phyloP scores from a whole-genome alignment of 2,888 invertebrate genomes.

The Pinctada fucata region DNA sequence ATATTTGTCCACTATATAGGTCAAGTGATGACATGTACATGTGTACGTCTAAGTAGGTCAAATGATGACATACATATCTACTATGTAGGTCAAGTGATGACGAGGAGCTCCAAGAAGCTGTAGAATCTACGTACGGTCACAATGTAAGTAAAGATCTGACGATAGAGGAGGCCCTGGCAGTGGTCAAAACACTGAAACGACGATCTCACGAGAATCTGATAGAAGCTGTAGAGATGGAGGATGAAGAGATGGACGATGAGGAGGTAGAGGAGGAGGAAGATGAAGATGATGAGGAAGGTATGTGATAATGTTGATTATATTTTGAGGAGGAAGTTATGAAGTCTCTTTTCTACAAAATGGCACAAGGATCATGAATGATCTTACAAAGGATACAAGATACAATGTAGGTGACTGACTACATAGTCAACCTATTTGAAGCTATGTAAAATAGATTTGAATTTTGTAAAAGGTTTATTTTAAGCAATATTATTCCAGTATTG shows the following conservation, averaged over 20 bases:
- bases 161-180: constrained; percentile 54
- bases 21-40: constrained; percentile 43
- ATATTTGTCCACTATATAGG: constrained; percentile 31
- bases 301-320: neutral
- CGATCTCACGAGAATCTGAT: constrained; percentile 54
- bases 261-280: constrained; percentile 79
- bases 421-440: no score
- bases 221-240: constrained; percentile 42
- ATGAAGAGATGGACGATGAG: constrained; percentile 74
- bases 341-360: neutral
- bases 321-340: neutral
- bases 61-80: neutral
- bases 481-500: no score
- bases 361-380: no score
- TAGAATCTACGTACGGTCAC: constrained; percentile 39
- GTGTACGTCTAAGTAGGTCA: neutral
- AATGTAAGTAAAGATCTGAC: constrained; percentile 45
- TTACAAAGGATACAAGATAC: no score
- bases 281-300: constrained; percentile 48
- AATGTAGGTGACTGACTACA: no score
- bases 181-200: constrained; percentile 53
- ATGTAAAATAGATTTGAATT: no score
- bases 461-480: no score
- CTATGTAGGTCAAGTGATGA: constrained; percentile 51
- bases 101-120: constrained; percentile 59